Conservation (phyloP, 2,888 invertebrate genomes). For the Lymantria dispar region DNA sequence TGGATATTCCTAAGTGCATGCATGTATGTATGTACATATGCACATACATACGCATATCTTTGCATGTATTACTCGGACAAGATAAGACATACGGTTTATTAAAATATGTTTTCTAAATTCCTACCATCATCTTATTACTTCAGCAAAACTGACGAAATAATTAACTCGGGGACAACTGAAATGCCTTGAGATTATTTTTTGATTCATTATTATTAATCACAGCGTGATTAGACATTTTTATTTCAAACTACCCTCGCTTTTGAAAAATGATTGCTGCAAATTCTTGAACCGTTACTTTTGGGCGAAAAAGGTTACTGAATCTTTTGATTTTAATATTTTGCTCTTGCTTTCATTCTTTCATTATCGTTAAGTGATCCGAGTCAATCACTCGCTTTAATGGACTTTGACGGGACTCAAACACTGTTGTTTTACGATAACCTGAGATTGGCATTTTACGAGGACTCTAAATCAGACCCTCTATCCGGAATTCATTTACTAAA, state of each 20-base stretch:
- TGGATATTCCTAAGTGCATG: too few relatives aligned
- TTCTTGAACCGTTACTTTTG: neutral
- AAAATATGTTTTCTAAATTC: neutral
- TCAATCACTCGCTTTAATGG: too few relatives aligned
- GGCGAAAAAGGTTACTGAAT: neutral
- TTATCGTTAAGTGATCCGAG: too few relatives aligned
- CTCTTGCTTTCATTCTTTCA: neutral
- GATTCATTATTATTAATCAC: neutral
- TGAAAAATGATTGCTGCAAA: neutral
- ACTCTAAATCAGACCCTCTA: too few relatives aligned
- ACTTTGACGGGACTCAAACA: too few relatives aligned
- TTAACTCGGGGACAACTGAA: neutral
- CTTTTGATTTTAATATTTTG: neutral
- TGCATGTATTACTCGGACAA: too few relatives aligned
- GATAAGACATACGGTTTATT: too few relatives aligned
- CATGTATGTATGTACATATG: too few relatives aligned
- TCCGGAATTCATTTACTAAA: too few relatives aligned
- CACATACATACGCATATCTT: too few relatives aligned
- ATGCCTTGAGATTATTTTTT: neutral
- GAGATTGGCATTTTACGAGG: too few relatives aligned
- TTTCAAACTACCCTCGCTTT: neutral
- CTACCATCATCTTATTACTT: neutral
- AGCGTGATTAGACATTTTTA: constrained; percentile 1
- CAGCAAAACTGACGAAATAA: neutral
- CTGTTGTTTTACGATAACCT: too few relatives aligned